Evolutionary conservation across 1,140 invertebrate genomes (phyloP).

Genomic region (Goniozus legneri): DNA sequence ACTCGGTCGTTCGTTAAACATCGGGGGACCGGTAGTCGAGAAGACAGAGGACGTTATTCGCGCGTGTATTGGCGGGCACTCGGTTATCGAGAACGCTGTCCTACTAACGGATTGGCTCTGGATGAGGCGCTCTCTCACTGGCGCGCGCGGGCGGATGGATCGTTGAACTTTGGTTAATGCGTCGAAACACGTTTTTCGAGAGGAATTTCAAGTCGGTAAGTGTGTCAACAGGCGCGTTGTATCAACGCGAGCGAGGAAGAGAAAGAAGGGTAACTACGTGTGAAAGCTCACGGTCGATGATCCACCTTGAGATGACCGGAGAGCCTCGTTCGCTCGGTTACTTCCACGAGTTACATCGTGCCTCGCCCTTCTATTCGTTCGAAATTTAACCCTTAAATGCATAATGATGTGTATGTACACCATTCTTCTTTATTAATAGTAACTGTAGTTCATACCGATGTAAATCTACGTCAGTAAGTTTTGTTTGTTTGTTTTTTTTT

Average conservation of each 20-base stretch:
- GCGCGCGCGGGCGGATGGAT: constrained; percentile 20
- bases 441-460: too few relatives aligned
- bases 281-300: constrained; percentile 18
- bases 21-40: too few relatives aligned
- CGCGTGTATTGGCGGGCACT: too few relatives aligned
- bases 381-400: too few relatives aligned
- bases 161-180: constrained; percentile 17
- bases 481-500: too few relatives aligned
- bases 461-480: too few relatives aligned
- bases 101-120: constrained; percentile 19
- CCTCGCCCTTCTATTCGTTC: too few relatives aligned
- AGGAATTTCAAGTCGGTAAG: constrained; percentile 18
- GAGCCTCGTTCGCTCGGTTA: not conserved
- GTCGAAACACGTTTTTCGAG: constrained; percentile 20
- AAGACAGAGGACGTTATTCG: too few relatives aligned
- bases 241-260: not conserved
- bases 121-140: not conserved
- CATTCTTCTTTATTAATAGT: too few relatives aligned
- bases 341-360: too few relatives aligned
- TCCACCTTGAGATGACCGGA: constrained; percentile 21
- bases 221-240: constrained; percentile 17
- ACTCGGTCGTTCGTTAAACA: too few relatives aligned
- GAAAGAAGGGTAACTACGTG: not conserved
- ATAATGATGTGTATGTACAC: too few relatives aligned
- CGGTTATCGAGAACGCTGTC: constrained; percentile 25